Evolutionary conservation across 2,113 vertebrate species (phyloP).

Genomic region (Alligator mississippiensis): DNA sequence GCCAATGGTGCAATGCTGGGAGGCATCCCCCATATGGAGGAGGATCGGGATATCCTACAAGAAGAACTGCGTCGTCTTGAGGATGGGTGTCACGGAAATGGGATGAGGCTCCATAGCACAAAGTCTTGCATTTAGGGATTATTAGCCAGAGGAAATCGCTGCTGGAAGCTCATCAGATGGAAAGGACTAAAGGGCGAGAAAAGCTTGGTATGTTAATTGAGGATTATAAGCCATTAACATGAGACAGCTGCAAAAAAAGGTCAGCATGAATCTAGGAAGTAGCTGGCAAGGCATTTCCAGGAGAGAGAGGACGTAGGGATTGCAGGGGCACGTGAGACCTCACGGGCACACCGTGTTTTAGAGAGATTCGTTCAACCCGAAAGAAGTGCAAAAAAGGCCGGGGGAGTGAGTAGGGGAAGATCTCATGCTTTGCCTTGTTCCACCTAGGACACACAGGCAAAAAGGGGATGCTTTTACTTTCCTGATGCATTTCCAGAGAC

Average conservation of each 20-base stretch:
- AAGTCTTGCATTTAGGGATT: not conserved
- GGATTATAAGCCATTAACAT: not conserved
- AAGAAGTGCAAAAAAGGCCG: too few species aligned
- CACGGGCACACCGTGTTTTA: not conserved
- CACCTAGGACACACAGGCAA: not conserved
- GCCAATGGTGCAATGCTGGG: too few species aligned
- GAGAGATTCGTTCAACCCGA: not conserved
- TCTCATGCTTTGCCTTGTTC: not conserved
- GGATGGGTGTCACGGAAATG: not conserved
- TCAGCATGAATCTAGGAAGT: not conserved
- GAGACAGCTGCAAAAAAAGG: accelerated
- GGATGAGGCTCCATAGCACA: not conserved
- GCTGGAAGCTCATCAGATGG: not conserved
- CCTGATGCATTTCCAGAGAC: not conserved
- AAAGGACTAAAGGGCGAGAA: accelerated
- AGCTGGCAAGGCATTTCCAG: not conserved
- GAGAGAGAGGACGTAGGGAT: not conserved
- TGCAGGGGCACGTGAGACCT: too few species aligned
- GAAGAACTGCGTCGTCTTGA: too few species aligned
- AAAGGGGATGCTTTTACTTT: not conserved
- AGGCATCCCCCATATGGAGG: too few species aligned
- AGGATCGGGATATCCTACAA: too few species aligned
- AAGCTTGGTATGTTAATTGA: not conserved
- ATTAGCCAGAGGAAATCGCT: too few species aligned
- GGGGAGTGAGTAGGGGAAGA: not conserved